Evolutionary conservation across 2,797 vertebrate species (phyloP), one percentile per base, ranked within the genome.

Genomic region (Acanthiza pusilla): DNA sequence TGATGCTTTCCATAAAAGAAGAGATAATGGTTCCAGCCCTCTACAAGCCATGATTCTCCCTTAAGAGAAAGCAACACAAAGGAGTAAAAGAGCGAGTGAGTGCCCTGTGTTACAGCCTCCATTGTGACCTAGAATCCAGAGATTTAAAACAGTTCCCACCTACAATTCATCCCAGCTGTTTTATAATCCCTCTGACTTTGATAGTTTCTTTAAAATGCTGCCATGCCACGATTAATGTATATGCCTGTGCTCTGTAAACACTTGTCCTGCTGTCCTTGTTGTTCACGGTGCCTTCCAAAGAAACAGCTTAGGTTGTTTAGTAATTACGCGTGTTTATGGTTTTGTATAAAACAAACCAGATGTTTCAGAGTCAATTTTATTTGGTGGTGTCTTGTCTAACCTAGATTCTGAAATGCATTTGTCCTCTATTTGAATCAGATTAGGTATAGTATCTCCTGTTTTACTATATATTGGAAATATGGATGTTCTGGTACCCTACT

Each of bases 131-230:
- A 88, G 78, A 92, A 94, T 92, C 53, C 68, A 89, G 91, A 93
- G 82, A 93, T 93, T 89, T 78, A 91, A 77, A 93, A 32, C 55
- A 65, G 51, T 74, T 86, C 85, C 63, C 70, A 91, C 72, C 65
- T 82, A 83, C 83, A 85, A 50, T 91, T 93, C 42, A 90, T 66
- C 70, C 91, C 94, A 93, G 80, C 48, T 86, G 85, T 81, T 96
- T 96, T 70, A 92, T 88, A 97, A 96, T 93, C 81, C 67, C 61
- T 75, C 54, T 93, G 85, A 89, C 94, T 93, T 87, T 65, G 43
- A 85, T n/a, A 65, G 62, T 57, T 96, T 92, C 43, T 94, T 91
- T 88, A 89, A 84, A 95, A 94, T 55, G 40, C 67, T 93, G 80
- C 87, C 79, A 72, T 47, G 70, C 62, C 72, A 84, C 0, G 1